Conservation (phyloP, 2,888 invertebrate species). For the Thera britannica region DNA sequence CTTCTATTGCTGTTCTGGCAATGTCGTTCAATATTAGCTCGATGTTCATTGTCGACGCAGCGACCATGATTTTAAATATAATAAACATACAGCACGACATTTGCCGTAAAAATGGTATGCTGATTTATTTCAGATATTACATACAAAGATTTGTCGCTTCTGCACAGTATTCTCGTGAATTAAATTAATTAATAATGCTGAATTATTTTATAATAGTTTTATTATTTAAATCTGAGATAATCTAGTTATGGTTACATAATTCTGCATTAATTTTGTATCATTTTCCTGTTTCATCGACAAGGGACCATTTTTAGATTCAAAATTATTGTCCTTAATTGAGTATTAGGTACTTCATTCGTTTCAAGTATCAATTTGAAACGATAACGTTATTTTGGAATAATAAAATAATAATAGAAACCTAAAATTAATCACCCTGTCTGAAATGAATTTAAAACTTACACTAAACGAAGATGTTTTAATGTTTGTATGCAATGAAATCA, state of each 20-base stretch:
- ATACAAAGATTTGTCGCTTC: no score
- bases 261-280: no score
- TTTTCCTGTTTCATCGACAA: background rate
- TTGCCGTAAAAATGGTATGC: no score
- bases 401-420: conserved; percentile 6
- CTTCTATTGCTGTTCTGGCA: no score
- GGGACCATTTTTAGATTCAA: background rate
- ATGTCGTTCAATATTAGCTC: background rate
- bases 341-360: conserved; percentile 8
- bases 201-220: no score
- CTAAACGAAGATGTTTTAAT: conserved; percentile 10
- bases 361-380: conserved; percentile 5
- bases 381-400: background rate
- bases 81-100: no score
- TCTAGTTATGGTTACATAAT: no score
- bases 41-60: background rate
- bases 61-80: no score
- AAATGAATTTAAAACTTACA: conserved; percentile 17
- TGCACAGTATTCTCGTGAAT: no score
- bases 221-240: no score
- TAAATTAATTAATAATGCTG: no score
- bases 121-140: no score
- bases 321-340: conserved; percentile 16
- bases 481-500: background rate
- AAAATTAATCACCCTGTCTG: conserved; percentile 30